Base-by-base conservation (phyloP, 2,113 vertebrate genomes). In the Triplophysa rosa region DNA sequence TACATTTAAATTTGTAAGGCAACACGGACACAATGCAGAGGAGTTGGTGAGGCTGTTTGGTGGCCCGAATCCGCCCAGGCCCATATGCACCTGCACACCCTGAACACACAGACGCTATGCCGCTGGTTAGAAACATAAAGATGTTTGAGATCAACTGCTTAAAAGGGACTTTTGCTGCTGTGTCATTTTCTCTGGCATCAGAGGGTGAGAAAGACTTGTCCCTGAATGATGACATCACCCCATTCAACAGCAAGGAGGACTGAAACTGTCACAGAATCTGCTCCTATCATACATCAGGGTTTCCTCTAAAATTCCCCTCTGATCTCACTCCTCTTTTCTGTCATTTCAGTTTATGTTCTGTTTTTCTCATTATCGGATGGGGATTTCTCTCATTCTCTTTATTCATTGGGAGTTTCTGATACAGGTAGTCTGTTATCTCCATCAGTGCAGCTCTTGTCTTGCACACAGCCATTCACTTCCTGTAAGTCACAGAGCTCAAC, bases 281-380 rank as follows among this genome's bases (percentile, higher is more conserved):
- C 21, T 71, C 52, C 52, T 71, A 24, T 71, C 26, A 37, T 14
- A 10, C 4, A 54, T 14, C 49, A 71, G 11, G 3, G 26, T 13
- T 71, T 71, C 49, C 49, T 54, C 26, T 23, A 24, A 24, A 40
- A 45, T 67, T 42, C 19, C 37, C 4, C 2, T 8, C 65, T 71
- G 52, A 23, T 29, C 52, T 58, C 52, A 58, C 52, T n/a, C 17
- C 37, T 16, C 29, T 52, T 24, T 47, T 67, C 66, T 67, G 6
- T 47, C 6, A 16, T 49, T 13, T 33, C 49, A n/a, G 14, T 49
- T 49, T 49, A 49, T 56, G 1, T 56, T 58, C 69, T 72, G 69
- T 59, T 72, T 72, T 59, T 10, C 33, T 33, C 52, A 72, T 59
- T n/a, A 72, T 29, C 19, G 21, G 26, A 40, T 40, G 29, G 68